Base-by-base conservation (phyloP, 2,888 invertebrate species). In the Campoplex nolae region DNA sequence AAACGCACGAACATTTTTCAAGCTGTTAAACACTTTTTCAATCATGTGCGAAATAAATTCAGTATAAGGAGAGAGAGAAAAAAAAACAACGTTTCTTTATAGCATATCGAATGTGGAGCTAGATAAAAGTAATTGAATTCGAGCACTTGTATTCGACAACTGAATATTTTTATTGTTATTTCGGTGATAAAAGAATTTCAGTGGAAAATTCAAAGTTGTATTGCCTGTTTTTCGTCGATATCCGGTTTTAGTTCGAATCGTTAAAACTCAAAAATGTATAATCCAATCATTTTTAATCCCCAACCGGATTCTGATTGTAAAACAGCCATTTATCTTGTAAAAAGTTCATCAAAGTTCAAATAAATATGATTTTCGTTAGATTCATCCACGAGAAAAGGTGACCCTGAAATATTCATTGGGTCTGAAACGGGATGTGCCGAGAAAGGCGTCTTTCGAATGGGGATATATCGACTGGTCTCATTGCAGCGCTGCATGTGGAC, bases 401-500 rank as follows among this genome's bases (percentile, higher is more conserved):
- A 90, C 90, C 42, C 80, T 91, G 65, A 90, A 89, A 85, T 92
- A 90, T 87, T 91, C 91, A 35, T 82, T 91, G 88, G 91, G 90
- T 32, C 68, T 91, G 71, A 91, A 88, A 77, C 88, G 89, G 42
- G 95, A 95, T 87, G 93, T 91, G 54, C 93, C 94, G 18, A 92
- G 95, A 51, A 92, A 91, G 67, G 94, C 95, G 0, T 93, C 93
- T 78, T 96, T 95, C 91, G 90, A 92, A 48, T 96, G 96, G 96
- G 93, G 94, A 76, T 95, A 94, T 88, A 91, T 95, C 58, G 95
- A 95, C 67, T 96, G 96, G 96, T 94, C 95, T 28, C 94, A 95
- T 77, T 96, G 96, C 90, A 95, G 95, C 11, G 94, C 95, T 6
- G 95, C 95, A 18, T 96, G 96, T 91, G 96, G 96, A 4, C 95